These are phyloP conservation scores for Nephrotoma guestfalica DNA, from an alignment of 2,888 invertebrate genomes.

Conservation along the genomic window DNA sequence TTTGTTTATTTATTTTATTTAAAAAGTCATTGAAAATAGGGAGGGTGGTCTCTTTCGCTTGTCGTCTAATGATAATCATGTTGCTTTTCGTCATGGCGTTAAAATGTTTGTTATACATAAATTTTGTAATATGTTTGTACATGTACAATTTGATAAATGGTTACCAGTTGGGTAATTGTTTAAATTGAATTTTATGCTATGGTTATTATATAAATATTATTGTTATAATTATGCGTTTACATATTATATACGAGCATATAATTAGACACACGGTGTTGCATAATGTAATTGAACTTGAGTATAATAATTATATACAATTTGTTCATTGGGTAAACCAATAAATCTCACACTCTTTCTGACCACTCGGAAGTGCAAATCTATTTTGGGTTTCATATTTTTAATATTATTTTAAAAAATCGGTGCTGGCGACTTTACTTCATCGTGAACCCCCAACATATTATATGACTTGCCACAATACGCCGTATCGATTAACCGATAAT, in stretches of 20 bases:
- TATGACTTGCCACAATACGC: too few relatives aligned
- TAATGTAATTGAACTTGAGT: not conserved
- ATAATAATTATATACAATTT: too few relatives aligned
- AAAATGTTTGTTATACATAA: not conserved
- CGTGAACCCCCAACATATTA: too few relatives aligned
- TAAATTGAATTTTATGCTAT: not conserved
- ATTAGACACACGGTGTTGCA: not conserved
- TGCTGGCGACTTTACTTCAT: too few relatives aligned
- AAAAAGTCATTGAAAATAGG: not conserved
- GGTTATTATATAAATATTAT: not conserved
- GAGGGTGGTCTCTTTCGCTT: not conserved
- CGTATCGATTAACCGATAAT: too few relatives aligned
- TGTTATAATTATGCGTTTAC: not conserved
- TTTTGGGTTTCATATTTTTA: too few relatives aligned
- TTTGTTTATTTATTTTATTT: not conserved
- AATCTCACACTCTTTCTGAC: too few relatives aligned
- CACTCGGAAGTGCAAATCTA: too few relatives aligned
- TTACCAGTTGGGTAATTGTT: not conserved
- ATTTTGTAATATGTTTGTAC: too few relatives aligned
- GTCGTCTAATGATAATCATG: not conserved
- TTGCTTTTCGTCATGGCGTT: not conserved
- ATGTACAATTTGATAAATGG: not conserved
- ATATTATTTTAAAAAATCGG: too few relatives aligned
- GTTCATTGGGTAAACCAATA: too few relatives aligned
- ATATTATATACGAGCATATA: not conserved